These are phyloP conservation scores for Typhlichthys subterraneus DNA, from an alignment of 2,797 vertebrate species.

Conservation along the genomic window DNA sequence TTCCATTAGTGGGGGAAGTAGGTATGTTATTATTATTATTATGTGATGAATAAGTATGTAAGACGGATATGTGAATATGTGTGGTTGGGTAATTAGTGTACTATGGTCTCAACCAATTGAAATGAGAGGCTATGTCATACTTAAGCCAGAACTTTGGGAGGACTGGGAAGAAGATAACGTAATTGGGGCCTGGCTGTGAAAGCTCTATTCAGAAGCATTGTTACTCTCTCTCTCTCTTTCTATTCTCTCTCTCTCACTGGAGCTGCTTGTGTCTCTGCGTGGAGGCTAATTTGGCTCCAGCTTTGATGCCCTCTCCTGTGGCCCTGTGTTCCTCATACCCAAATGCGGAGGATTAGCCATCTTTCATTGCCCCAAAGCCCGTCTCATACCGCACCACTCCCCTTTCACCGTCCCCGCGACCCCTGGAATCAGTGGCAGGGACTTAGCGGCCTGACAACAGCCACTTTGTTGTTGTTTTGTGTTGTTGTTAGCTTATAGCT, in stretches of 20 bases:
- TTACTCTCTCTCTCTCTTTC: too few species aligned
- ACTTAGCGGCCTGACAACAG: constrained; percentile 77
- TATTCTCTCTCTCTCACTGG: constrained; percentile 33
- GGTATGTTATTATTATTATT: too few species aligned
- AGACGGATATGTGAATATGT: too few species aligned
- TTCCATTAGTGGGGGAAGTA: too few species aligned
- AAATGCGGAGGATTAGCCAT: constrained; percentile 84
- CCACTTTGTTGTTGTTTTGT: constrained; percentile 75
- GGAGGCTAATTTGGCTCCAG: constrained; percentile 81
- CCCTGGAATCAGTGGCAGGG: constrained; percentile 73
- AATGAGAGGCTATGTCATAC: too few species aligned
- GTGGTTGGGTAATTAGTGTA: too few species aligned
- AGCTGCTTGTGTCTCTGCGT: constrained; percentile 61
- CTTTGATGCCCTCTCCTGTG: constrained; percentile 84
- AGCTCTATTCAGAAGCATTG: too few species aligned
- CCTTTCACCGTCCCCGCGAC: constrained; percentile 67
- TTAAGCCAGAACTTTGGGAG: too few species aligned
- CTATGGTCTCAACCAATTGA: too few species aligned
- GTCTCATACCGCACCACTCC: constrained; percentile 82
- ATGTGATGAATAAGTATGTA: too few species aligned
- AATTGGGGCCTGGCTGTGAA: too few species aligned
- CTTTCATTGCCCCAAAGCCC: constrained; percentile 84
- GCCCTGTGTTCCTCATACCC: constrained; percentile 86
- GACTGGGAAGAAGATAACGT: too few species aligned
- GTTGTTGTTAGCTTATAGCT: constrained; percentile 72